Base-by-base conservation (phyloP, 1,140 invertebrate species). In the Lasaia peninsularis region DNA sequence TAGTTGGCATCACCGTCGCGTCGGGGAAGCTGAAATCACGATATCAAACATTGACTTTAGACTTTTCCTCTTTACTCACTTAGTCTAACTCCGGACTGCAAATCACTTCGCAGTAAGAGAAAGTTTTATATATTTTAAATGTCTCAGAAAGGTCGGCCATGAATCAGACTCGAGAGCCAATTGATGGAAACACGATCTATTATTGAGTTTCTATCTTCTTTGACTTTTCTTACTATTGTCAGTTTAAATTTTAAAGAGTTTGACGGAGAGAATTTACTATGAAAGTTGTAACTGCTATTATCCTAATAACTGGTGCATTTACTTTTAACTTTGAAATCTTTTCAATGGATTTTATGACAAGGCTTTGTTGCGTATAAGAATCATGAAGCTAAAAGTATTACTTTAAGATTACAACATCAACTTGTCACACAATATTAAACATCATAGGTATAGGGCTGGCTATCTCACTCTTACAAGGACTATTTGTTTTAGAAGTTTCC, bases 1-100 rank as follows among this genome's bases (percentile, higher is more conserved):
- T 21, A 48, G 63, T 64, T 62, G 69, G 59, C 75, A 71, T 75
- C 76, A 74, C 67, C 64, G 65, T 50, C 71, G 67, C 53, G 24
- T 6, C 71, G 69, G 67, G 75, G 74, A 75, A 71, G 69, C 69
- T 67, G 71, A 87, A 87, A 87, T 87, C 84, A 85, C 79, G 78
- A 72, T 70, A 58, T 79, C 81, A 87, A 87, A 87, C 81, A 87
- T 86, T 87, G 84, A 87, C 84, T 86, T 82, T 80, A 76, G 73
- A 82, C 75, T 79, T 83, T 86, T 80, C 72, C 75, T 80, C 73
- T 78, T 84, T 80, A 82, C 79, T 83, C 80, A 83, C 84, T 86
- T 84, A 86, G 76, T 70, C 72, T 75, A 75, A 84, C 78, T 80
- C 74, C 62, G 65, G 53, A 67, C 80, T 73, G 76, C 75, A 71